phyloP scores from a whole-genome alignment of 2,113 vertebrate genomes.

The Turnix velox region DNA sequence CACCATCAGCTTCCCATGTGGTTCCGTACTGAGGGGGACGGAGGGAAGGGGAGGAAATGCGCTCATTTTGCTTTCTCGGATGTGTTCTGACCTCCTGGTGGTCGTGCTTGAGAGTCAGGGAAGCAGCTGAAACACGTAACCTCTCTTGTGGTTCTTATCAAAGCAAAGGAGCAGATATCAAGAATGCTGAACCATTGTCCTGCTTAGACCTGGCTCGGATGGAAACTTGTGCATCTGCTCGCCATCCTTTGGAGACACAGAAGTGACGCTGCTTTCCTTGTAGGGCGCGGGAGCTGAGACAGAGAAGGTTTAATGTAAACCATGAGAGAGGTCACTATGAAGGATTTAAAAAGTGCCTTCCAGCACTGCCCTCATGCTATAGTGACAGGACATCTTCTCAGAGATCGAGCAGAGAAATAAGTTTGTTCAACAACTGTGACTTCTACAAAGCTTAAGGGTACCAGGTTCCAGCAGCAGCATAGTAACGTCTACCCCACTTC shows the following conservation, averaged over 20 bases:
- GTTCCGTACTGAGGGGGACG: neutral
- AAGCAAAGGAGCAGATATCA: neutral
- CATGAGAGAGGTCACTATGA: neutral
- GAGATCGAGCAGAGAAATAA: neutral
- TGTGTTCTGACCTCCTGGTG: conserved; percentile 31
- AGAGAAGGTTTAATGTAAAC: neutral
- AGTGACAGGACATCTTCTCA: neutral
- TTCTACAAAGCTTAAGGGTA: neutral
- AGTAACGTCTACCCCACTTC: neutral
- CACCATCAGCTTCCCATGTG: neutral
- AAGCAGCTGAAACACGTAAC: neutral
- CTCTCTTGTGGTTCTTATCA: neutral
- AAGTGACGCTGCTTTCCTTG: neutral
- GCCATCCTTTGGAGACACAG: no score
- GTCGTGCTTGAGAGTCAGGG: neutral
- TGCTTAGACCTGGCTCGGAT: neutral
- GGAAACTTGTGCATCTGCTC: neutral
- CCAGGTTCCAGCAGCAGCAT: neutral
- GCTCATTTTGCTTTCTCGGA: conserved; percentile 1
- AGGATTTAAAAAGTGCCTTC: neutral
- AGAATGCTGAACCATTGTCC: neutral
- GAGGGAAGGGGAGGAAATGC: neutral
- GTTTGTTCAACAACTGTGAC: neutral
- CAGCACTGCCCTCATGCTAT: neutral
- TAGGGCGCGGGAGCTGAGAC: neutral